phyloP scores from a whole-genome alignment of 2,113 vertebrate genomes.

The Halcyon malimbica region DNA sequence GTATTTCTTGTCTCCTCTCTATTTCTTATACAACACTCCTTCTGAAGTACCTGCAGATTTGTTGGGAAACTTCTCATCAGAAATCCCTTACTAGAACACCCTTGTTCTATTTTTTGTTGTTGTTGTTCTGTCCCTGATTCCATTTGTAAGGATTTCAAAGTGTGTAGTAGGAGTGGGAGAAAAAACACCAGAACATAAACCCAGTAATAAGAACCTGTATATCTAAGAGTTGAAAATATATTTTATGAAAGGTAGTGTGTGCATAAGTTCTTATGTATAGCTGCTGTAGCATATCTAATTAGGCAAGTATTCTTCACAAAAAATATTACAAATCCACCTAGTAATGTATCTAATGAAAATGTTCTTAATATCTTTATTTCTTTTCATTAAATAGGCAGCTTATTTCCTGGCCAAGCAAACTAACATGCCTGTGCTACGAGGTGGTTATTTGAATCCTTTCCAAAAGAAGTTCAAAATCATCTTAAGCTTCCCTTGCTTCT shows the following conservation, averaged over 20 bases:
- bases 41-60: background rate
- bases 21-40: background rate
- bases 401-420: constrained; percentile 4
- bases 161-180: background rate
- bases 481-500: background rate
- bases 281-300: background rate
- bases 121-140: background rate
- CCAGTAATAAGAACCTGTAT: background rate
- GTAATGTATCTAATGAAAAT: constrained; percentile 19
- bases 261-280: background rate
- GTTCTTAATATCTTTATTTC: constrained; percentile 12
- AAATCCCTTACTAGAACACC: background rate
- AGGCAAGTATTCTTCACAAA: background rate
- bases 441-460: background rate
- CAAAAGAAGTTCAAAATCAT: constrained; percentile 4
- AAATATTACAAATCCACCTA: background rate
- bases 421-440: background rate
- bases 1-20: background rate
- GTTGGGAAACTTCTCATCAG: background rate
- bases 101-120: background rate
- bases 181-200: background rate
- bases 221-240: background rate
- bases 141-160: background rate
- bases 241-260: background rate
- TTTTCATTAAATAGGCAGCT: constrained; percentile 11